Evolutionary conservation across 2,888 invertebrate genomes (phyloP).

Genomic region (Pterostichus niger): DNA sequence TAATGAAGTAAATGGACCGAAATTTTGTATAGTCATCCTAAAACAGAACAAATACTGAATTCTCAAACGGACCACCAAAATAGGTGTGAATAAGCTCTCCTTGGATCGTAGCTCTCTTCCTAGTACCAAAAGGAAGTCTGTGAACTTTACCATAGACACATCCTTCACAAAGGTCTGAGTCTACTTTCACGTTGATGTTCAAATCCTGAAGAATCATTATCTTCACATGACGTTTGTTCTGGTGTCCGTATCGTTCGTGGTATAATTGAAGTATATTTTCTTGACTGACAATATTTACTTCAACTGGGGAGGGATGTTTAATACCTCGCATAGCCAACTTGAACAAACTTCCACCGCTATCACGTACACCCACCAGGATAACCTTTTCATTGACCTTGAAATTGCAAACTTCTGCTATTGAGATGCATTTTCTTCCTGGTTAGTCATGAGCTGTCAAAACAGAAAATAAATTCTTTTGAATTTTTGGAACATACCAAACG

Average conservation of each 20-base stretch:
- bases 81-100: constrained; percentile 69
- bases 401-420: constrained; percentile 6
- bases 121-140: constrained; percentile 68
- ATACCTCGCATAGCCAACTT: neutral
- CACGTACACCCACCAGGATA: neutral
- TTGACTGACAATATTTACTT: constrained; percentile 15
- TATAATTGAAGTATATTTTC: constrained; percentile 5
- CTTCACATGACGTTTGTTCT: constrained; percentile 42
- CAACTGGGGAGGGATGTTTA: neutral
- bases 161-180: constrained; percentile 42
- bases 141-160: constrained; percentile 58
- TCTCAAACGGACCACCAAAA: constrained; percentile 68
- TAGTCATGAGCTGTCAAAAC: constrained; percentile 55
- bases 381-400: constrained; percentile 9
- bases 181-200: constrained; percentile 25
- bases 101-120: constrained; percentile 63
- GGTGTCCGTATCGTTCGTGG: constrained; percentile 39
- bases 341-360: neutral
- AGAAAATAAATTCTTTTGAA: constrained; percentile 59
- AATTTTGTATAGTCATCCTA: constrained; percentile 49
- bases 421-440: too few species aligned
- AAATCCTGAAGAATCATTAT: neutral
- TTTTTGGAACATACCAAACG: constrained; percentile 60
- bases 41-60: constrained; percentile 46
- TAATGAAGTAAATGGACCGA: constrained; percentile 34